Evolutionary conservation across 2,888 invertebrate genomes (phyloP).

Genomic region (Calameuta pallipes): DNA sequence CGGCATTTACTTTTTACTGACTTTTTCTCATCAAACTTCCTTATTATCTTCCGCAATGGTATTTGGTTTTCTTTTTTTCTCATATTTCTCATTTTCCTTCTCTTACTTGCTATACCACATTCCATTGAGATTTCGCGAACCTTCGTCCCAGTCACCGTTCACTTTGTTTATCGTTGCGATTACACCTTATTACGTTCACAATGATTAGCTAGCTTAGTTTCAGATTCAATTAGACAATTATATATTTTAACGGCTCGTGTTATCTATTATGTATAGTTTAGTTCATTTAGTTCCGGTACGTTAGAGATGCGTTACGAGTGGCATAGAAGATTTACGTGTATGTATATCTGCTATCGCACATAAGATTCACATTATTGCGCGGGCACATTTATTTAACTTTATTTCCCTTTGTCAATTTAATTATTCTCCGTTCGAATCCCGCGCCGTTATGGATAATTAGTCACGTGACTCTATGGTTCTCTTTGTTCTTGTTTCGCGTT

Average conservation of each 20-base stretch:
- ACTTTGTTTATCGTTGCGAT: neutral
- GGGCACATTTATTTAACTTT: conserved; percentile 15
- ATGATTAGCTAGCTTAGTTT: conserved; percentile 34
- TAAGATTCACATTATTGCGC: conserved; percentile 25
- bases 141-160: neutral
- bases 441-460: neutral
- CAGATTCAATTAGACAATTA: conserved; percentile 34
- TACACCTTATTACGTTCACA: conserved; percentile 20
- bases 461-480: conserved; percentile 1
- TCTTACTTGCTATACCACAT: neutral
- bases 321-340: conserved; percentile 3
- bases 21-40: conserved; percentile 17
- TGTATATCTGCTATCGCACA: conserved; percentile 10
- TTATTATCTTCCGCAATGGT: neutral
- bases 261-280: neutral
- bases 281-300: neutral
- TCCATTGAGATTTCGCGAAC: neutral
- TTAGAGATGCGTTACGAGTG: conserved; percentile 9
- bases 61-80: neutral
- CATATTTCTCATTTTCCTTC: conserved; percentile 13
- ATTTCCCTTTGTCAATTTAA: conserved; percentile 12
- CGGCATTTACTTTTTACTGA: conserved; percentile 22
- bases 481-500: conserved; percentile 23
- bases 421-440: neutral
- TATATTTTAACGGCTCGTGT: conserved; percentile 15